phyloP scores from a whole-genome alignment of 2,888 invertebrate species.

The Gastrophysa polygoni region DNA sequence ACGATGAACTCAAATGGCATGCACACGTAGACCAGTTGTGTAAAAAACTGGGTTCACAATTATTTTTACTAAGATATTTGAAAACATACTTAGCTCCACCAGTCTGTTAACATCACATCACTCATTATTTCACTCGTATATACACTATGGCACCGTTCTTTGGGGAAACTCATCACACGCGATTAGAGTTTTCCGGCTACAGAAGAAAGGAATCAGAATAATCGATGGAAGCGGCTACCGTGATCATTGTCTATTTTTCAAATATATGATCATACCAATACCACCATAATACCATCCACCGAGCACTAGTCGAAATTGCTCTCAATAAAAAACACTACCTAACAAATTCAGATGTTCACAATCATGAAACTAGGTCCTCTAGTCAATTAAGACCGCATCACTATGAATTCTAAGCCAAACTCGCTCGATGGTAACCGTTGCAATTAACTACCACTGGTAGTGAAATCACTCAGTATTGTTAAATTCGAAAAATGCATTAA shows the following conservation, averaged over 20 bases:
- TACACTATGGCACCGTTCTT: neutral
- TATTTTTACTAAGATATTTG: neutral
- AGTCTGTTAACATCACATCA: neutral
- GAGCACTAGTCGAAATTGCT: neutral
- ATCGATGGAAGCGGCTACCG: neutral
- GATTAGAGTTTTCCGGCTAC: neutral
- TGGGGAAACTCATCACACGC: slow-evolving; percentile 1
- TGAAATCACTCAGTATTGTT: no score
- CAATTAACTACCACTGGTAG: no score
- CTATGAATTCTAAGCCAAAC: no score
- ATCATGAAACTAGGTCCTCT: slow-evolving; percentile 1
- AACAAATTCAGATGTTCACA: slow-evolving; percentile 2
- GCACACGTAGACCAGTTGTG: neutral
- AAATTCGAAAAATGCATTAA: no score
- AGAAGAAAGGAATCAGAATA: neutral
- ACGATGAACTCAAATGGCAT: slow-evolving; percentile 4
- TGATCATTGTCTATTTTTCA: neutral
- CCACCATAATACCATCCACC: neutral
- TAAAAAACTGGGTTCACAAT: neutral
- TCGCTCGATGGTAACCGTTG: no score
- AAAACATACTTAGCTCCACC: neutral
- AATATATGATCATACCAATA: neutral
- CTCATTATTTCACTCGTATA: neutral
- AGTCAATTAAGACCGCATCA: neutral
- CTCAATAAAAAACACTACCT: neutral